phyloP scores from a whole-genome alignment of 2,113 vertebrate genomes.

The Heterotis niloticus region DNA sequence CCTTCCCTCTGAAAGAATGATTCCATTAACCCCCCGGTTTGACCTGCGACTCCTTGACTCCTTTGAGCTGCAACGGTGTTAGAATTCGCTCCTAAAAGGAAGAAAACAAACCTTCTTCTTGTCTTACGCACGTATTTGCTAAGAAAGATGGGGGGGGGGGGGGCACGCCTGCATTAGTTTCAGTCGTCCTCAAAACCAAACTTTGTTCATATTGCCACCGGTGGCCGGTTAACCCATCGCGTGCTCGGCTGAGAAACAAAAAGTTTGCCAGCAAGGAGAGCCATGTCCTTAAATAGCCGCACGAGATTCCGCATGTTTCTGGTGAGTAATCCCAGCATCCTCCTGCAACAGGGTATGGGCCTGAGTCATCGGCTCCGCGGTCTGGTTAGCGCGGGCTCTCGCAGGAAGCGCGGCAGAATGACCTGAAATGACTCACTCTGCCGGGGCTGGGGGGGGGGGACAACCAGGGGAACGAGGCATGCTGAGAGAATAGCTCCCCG shows the following conservation, averaged over 20 bases:
- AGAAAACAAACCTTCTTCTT: not conserved
- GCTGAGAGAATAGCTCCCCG: conserved; percentile 57
- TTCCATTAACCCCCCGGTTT: too few species aligned
- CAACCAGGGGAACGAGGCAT: conserved; percentile 51
- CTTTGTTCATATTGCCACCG: not conserved
- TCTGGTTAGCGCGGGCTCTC: conserved; percentile 33
- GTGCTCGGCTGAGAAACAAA: conserved; percentile 6
- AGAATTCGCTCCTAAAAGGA: too few species aligned
- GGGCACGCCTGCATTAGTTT: not conserved
- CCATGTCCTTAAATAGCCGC: conserved; percentile 76
- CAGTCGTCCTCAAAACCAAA: not conserved
- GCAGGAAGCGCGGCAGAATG: conserved; percentile 19
- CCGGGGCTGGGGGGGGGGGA: conserved; percentile 54
- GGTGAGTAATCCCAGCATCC: conserved; percentile 81
- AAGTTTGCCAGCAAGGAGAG: conserved; percentile 36
- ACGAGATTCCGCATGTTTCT: conserved; percentile 81
- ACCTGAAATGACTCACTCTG: conserved; percentile 25
- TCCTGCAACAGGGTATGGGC: conserved; percentile 68
- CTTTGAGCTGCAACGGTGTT: too few species aligned
- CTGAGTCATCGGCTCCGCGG: conserved; percentile 71
- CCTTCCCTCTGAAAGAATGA: not conserved
- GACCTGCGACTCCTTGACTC: too few species aligned
- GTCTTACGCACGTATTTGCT: not conserved
- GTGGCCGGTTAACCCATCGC: not conserved
- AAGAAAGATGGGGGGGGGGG: not conserved